phyloP scores from a whole-genome alignment of 30 jellyfish, hydroid and myxozoan genomes.

The Aurelia sp. region DNA sequence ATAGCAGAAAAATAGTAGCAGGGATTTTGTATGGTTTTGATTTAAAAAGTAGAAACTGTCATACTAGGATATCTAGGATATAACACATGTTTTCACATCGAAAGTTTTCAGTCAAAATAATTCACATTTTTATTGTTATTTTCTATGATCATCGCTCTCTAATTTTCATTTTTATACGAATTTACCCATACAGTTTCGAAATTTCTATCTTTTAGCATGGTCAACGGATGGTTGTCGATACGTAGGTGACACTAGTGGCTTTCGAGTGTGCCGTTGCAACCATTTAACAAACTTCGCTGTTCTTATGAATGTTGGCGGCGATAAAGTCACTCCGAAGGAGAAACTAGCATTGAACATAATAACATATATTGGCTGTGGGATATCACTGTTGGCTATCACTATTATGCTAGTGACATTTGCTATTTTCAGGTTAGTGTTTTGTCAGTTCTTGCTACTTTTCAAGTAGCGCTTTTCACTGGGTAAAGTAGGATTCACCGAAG shows the following conservation, averaged over 20 bases:
- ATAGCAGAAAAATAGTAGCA: too few species aligned
- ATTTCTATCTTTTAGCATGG: conserved; percentile 35
- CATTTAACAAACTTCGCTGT: conserved; percentile 77
- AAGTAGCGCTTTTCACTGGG: too few species aligned
- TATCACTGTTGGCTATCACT: conserved; percentile 52
- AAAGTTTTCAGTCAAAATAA: too few species aligned
- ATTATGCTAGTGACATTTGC: conserved; percentile 26
- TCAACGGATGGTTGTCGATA: conserved; percentile 62
- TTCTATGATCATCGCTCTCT: too few species aligned
- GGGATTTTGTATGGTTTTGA: too few species aligned
- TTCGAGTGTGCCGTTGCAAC: conserved; percentile 58
- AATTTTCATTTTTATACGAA: background rate
- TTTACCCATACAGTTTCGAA: too few species aligned
- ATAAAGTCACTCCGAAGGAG: conserved; percentile 6
- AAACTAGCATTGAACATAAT: conserved; percentile 40
- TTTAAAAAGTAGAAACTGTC: too few species aligned
- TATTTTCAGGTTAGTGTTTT: conserved; percentile 45
- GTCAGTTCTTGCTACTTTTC: background rate
- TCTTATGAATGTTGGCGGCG: conserved; percentile 55
- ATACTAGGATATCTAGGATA: too few species aligned
- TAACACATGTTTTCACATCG: too few species aligned
- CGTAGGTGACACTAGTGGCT: conserved; percentile 21
- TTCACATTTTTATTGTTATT: too few species aligned
- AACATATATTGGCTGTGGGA: conserved; percentile 68
- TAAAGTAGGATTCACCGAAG: too few species aligned